Conservation (phyloP, 2,797 vertebrate genomes). For the Hyperoplus lanceolatus region DNA sequence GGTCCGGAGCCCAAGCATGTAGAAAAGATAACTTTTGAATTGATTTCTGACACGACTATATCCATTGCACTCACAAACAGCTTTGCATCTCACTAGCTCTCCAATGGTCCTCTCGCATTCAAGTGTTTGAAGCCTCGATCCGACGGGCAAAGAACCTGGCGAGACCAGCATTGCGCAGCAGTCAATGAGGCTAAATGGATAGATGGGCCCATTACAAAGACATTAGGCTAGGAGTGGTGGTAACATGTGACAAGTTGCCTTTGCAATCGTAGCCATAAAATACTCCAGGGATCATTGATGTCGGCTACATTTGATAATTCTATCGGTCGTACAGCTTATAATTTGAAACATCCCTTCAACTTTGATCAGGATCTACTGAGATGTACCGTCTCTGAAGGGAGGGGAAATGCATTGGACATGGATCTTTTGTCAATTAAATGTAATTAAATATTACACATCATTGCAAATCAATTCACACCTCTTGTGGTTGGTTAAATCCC, state of each 20-base stretch:
- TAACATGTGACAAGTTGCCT: constrained; percentile 71
- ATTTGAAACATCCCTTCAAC: constrained; percentile 50
- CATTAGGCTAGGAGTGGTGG: constrained; percentile 72
- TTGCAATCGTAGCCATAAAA: constrained; percentile 62
- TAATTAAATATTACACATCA: background rate
- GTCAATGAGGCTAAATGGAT: constrained; percentile 82
- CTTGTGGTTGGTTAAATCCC: constrained; percentile 5
- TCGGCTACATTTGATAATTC: constrained; percentile 57
- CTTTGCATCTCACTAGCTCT: constrained; percentile 58
- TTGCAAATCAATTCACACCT: background rate
- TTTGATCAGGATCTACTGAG: constrained; percentile 3
- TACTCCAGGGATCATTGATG: constrained; percentile 59
- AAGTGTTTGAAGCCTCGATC: constrained; percentile 67
- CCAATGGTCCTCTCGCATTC: constrained; percentile 64
- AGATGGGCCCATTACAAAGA: constrained; percentile 80
- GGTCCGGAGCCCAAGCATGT: constrained; percentile 23
- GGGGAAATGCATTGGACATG: background rate
- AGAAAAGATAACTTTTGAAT: constrained; percentile 21
- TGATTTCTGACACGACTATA: constrained; percentile 36
- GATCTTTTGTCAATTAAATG: background rate
- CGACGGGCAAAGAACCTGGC: constrained; percentile 59
- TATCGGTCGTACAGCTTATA: constrained; percentile 45
- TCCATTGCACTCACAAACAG: constrained; percentile 30
- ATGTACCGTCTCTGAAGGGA: constrained; percentile 13
- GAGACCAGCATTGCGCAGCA: constrained; percentile 61